phyloP scores from a whole-genome alignment of 2,888 invertebrate species.

The Drosophila hamatofila region DNA sequence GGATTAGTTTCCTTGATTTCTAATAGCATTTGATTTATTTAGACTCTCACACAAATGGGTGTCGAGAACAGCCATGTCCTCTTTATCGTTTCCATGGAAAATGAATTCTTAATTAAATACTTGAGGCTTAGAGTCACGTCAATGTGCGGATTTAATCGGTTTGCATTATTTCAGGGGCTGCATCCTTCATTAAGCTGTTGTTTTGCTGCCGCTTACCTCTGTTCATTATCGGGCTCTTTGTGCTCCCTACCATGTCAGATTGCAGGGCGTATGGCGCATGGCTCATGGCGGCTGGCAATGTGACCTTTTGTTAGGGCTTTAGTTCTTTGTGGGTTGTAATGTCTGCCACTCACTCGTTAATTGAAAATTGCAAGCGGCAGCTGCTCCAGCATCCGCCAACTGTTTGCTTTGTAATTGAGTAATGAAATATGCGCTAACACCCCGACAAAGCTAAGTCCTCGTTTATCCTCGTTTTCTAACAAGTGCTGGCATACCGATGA shows the following conservation, averaged over 20 bases:
- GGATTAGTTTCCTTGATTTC: not conserved
- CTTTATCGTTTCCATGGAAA: constrained; percentile 15
- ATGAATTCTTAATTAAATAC: constrained; percentile 66
- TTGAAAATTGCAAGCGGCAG: constrained; percentile 65
- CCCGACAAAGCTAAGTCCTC: constrained; percentile 1
- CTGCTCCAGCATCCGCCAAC: constrained; percentile 35
- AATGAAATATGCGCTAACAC: constrained; percentile 62
- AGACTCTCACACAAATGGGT: not conserved
- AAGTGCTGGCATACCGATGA: constrained; percentile 52
- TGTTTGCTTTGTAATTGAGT: constrained; percentile 74
- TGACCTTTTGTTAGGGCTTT: constrained; percentile 14
- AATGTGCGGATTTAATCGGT: constrained; percentile 22
- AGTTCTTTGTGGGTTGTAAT: constrained; percentile 17
- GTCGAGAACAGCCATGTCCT: not conserved
- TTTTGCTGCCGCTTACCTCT: constrained; percentile 5
- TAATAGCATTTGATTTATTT: not conserved
- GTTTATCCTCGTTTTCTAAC: not conserved
- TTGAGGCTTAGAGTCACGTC: not conserved
- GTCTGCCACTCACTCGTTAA: constrained; percentile 55
- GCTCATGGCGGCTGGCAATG: constrained; percentile 4
- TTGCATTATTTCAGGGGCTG: constrained; percentile 34
- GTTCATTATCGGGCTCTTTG: constrained; percentile 19
- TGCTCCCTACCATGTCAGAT: not conserved
- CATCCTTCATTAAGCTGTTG: constrained; percentile 44
- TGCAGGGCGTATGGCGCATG: not conserved